phyloP scores from a whole-genome alignment of 1,140 invertebrate species.

The Cataglyphis hispanica region DNA sequence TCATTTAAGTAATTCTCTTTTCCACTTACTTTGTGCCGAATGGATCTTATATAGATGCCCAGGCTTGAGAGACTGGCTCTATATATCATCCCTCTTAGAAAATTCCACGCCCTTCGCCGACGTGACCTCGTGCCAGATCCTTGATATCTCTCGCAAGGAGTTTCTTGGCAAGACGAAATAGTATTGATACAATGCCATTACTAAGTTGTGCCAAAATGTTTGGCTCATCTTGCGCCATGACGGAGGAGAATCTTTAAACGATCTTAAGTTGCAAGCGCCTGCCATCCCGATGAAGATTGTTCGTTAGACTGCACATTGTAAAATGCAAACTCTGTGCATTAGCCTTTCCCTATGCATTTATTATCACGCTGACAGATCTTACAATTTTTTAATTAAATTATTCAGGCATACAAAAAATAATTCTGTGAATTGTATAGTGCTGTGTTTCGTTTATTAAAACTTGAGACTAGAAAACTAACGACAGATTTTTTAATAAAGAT shows the following conservation, averaged over 20 bases:
- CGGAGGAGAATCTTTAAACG: slow-evolving; percentile 56
- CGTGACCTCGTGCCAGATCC: slow-evolving; percentile 29
- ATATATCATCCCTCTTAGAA: slow-evolving; percentile 68
- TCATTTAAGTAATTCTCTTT: slow-evolving; percentile 66
- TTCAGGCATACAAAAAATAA: background rate
- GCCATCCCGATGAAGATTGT: slow-evolving; percentile 43
- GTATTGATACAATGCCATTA: slow-evolving; percentile 61
- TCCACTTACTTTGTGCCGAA: slow-evolving; percentile 49
- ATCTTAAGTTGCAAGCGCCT: slow-evolving; percentile 30
- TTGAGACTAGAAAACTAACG: too few relatives aligned
- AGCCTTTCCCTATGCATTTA: background rate
- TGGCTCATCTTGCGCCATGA: slow-evolving; percentile 59
- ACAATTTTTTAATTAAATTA: background rate
- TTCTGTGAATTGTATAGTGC: background rate
- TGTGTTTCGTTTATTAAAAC: slow-evolving; percentile 10
- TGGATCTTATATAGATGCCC: slow-evolving; percentile 68
- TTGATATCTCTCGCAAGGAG: slow-evolving; percentile 28
- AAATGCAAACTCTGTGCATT: background rate
- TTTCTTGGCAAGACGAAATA: slow-evolving; percentile 46
- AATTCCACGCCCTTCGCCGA: slow-evolving; percentile 41
- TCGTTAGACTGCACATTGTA: slow-evolving; percentile 19
- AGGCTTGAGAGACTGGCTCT: slow-evolving; percentile 41
- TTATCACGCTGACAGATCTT: background rate
- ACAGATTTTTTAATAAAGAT: too few relatives aligned
- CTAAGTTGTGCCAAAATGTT: slow-evolving; percentile 45